phyloP scores from a whole-genome alignment of 2,888 invertebrate genomes.

The Drosophila borealis region DNA sequence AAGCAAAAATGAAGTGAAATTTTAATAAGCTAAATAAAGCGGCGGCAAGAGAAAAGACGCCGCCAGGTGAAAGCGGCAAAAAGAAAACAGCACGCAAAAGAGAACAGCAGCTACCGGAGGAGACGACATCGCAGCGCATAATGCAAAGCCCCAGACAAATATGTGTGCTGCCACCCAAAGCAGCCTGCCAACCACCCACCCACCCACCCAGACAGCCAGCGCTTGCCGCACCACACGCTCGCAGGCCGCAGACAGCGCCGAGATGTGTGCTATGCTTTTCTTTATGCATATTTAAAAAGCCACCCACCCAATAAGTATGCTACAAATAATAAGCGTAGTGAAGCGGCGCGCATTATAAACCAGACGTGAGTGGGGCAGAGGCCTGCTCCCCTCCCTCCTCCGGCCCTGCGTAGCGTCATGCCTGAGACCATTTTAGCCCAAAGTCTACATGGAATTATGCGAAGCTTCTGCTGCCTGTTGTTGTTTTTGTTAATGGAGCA shows the following conservation, averaged over 20 bases:
- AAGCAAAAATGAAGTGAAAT: conserved; percentile 57
- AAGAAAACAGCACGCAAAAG: conserved; percentile 34
- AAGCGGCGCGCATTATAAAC: conserved; percentile 73
- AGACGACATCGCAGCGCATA: conserved; percentile 47
- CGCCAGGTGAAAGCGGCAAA: conserved; percentile 45
- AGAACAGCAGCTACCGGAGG: conserved; percentile 30
- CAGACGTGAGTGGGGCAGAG: conserved; percentile 28
- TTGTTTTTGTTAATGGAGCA: conserved; percentile 76
- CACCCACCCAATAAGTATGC: conserved; percentile 72
- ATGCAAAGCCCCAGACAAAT: conserved; percentile 68
- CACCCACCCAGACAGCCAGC: background rate
- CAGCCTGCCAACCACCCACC: too few relatives aligned
- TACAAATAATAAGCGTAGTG: conserved; percentile 80
- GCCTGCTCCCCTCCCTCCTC: background rate
- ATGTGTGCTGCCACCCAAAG: conserved; percentile 36
- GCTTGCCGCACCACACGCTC: too few relatives aligned
- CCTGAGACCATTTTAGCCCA: conserved; percentile 50
- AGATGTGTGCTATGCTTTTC: conserved; percentile 61
- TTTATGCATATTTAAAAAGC: conserved; percentile 70
- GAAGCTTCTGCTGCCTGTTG: conserved; percentile 64
- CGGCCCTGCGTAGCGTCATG: conserved; percentile 21
- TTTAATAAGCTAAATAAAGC: conserved; percentile 66
- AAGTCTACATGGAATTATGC: conserved; percentile 77
- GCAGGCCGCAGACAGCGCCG: conserved; percentile 24
- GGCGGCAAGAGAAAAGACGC: conserved; percentile 40